Evolutionary conservation across 1,140 invertebrate species (phyloP), one percentile per base, ranked within the genome.

Genomic region (Meloidogyne floridensis): DNA sequence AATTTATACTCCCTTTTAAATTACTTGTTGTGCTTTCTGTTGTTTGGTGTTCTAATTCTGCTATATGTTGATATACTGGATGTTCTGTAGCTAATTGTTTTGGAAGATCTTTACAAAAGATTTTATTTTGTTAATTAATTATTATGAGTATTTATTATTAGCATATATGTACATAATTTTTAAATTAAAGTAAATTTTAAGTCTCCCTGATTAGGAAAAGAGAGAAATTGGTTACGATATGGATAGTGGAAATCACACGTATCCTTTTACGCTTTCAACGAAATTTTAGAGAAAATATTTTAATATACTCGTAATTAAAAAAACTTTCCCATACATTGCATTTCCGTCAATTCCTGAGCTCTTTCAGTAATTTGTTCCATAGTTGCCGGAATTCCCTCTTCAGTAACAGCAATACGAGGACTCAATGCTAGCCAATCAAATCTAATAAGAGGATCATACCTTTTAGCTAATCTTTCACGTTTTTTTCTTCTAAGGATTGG

Each of bases 341-440:
- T 65, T 65, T 65, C 59, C 6, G n/a, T 65, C n/a, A 65, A 65
- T 65, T 65, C 59, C 0, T 65, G 15, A 65, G 59, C 59, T n/a
- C 59, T 65, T 65, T 65, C 59, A 65, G 59, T 7, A 5, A 65
- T 65, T 65, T 65, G 59, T 65, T 79, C 59, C 42, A 42, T 71
- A 15, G 20, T 72, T 20, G 85, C 84, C 3, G 79, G 73, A 74
- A 81, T 43, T 80, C 82, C 77, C 15, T 82, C 75, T 15, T 87
- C 82, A 53, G 86, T 82, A 9, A 86, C 42, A 11, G 78, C 75
- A 18, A 84, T 77, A 56, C 88, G 42, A 18, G 88, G 88, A 42
- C 84, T 86, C 6, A 89, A 81, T 70, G 89, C 87, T 32, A 89
- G 79, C 88, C 88, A 89, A 54, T 87, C 89, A 42, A 90, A 77